Base-by-base conservation (phyloP, 64 coral and sea anemone genomes). In the Cladopsammia gracilis region DNA sequence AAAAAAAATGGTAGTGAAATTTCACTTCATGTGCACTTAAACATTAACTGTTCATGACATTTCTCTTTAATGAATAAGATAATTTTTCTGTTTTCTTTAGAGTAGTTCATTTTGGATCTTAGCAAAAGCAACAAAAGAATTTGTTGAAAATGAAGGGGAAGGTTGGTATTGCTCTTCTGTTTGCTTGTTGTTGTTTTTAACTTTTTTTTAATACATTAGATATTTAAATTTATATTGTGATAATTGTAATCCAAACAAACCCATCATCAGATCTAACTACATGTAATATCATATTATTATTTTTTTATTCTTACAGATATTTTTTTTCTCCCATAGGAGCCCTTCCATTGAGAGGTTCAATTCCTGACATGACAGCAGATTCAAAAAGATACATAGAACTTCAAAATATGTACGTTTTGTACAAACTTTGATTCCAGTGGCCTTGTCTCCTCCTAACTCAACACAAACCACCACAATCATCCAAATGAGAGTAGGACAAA, bases 341-440 rank as follows among this genome's bases (percentile, higher is more conserved):
- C 48, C 70, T 98, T 56, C 97, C 97, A 48, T 79, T 98, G n/a
- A 80, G 97, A 75, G 97, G 97, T 19, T 98, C 97, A 18, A 98
- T 98, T 83, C 97, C 97, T 66, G 97, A 98, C 52, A 98, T 98
- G 97, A 98, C 97, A 50, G 93, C 97, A 62, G 97, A 98, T 64
- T 98, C 97, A 20, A 98, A 93, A 71, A 86, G 97, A 87, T 98
- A 96, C 64, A 96, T 98, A 75, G 64, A 84, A 43, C 82, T 98
- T 58, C 97, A 98, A 79, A 96, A 93, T 93, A 70, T 95, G 97
- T 98, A 79, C 83, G 93, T 42, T 51, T 49, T 78, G 45, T 10
- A 20, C 13, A 19, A 71, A 19, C 45, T 68, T 68, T 66, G n/a
- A 64, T 34, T 34, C 34, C 34, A 34, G 34, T 34, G 34, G 34